Conservation (phyloP, 2,888 invertebrate species). For the Mythimna ferrago region DNA sequence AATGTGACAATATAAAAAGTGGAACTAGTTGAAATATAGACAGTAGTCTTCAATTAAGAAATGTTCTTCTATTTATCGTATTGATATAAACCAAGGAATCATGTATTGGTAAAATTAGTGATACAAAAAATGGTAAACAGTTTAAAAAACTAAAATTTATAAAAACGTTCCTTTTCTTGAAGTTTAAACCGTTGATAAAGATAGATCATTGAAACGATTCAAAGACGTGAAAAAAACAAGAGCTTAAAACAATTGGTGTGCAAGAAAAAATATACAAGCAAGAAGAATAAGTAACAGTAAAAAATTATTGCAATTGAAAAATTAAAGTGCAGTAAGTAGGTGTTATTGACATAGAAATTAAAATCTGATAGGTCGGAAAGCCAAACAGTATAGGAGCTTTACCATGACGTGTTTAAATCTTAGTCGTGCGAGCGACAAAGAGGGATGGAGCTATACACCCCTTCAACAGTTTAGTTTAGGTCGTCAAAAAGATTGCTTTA, state of each 20-base stretch:
- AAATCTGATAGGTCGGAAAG: slow-evolving; percentile 6
- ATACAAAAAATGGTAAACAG: background rate
- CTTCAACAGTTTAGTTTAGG: too few species aligned
- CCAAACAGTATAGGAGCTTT: background rate
- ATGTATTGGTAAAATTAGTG: too few species aligned
- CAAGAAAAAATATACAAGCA: slow-evolving; percentile 5
- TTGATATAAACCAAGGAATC: background rate
- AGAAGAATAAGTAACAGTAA: background rate
- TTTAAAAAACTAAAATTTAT: background rate
- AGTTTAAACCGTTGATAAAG: background rate
- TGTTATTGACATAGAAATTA: slow-evolving; percentile 20
- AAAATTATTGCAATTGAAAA: slow-evolving; percentile 9
- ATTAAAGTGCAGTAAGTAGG: slow-evolving; percentile 8
- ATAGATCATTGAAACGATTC: slow-evolving; percentile 13
- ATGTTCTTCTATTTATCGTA: background rate
- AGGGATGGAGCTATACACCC: too few species aligned
- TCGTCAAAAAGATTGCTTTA: too few species aligned
- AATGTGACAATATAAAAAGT: background rate
- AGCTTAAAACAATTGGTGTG: background rate
- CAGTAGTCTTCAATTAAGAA: background rate
- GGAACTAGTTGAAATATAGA: too few species aligned
- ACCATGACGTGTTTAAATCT: too few species aligned
- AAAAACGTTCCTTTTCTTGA: background rate
- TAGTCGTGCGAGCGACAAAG: too few species aligned
- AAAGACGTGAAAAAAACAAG: slow-evolving; percentile 4